These are phyloP conservation scores for Amphipoea lucens DNA, from an alignment of 2,888 invertebrate species.

Conservation along the genomic window DNA sequence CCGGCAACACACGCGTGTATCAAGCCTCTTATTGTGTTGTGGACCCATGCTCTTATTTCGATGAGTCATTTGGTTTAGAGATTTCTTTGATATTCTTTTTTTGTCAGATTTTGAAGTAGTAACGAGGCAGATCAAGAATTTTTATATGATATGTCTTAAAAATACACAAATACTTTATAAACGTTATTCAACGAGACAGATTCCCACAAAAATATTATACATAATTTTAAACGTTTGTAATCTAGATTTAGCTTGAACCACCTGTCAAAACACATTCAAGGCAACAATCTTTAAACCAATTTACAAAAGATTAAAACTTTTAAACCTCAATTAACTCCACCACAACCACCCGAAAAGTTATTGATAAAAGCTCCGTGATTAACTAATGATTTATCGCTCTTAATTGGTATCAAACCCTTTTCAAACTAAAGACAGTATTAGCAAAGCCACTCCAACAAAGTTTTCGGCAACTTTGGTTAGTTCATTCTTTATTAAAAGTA, in stretches of 20 bases:
- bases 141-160: background rate
- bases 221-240: slow-evolving; percentile 20
- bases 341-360: slow-evolving; percentile 63
- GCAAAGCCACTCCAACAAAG: slow-evolving; percentile 69
- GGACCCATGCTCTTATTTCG: slow-evolving; percentile 52
- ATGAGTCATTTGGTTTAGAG: slow-evolving; percentile 45
- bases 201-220: background rate
- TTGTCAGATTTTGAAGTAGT: background rate
- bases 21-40: slow-evolving; percentile 68
- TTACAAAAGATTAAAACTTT: slow-evolving; percentile 62
- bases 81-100: slow-evolving; percentile 17
- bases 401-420: slow-evolving; percentile 68
- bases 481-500: slow-evolving; percentile 80
- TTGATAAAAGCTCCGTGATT: slow-evolving; percentile 68
- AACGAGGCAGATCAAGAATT: background rate
- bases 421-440: slow-evolving; percentile 65
- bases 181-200: no score
- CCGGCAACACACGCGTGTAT: slow-evolving; percentile 76
- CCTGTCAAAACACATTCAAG: slow-evolving; percentile 54
- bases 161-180: background rate
- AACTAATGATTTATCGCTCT: slow-evolving; percentile 70
- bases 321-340: slow-evolving; percentile 67
- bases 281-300: slow-evolving; percentile 56
- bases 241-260: slow-evolving; percentile 31
- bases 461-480: slow-evolving; percentile 68